Evolutionary conservation across 2,113 vertebrate genomes (phyloP).

Genomic region (Ciconia maguari): DNA sequence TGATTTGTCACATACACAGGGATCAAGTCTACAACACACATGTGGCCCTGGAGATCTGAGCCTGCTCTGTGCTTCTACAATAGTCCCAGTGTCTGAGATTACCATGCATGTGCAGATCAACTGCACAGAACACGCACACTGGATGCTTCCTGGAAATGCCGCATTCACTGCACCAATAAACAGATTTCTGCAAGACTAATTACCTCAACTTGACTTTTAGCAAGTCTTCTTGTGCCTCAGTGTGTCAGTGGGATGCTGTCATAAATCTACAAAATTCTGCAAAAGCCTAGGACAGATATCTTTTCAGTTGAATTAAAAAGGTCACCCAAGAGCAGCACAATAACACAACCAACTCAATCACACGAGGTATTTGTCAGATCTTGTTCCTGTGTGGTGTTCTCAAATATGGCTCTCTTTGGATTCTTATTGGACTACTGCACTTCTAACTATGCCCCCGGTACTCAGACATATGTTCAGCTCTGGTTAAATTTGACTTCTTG

Average conservation of each 20-base stretch:
- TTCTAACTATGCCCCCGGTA: not conserved
- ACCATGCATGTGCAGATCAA: not conserved
- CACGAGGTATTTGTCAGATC: not conserved
- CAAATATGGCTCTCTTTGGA: not conserved
- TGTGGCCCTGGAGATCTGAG: not conserved
- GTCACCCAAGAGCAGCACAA: slow-evolving; percentile 31
- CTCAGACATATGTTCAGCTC: slow-evolving; percentile 17
- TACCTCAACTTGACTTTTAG: not conserved
- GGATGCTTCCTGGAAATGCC: not conserved
- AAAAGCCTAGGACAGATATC: not conserved
- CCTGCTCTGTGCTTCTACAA: not conserved
- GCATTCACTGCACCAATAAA: not conserved
- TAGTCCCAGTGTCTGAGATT: not conserved
- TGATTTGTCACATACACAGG: not conserved
- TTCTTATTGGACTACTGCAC: not conserved
- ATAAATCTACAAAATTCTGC: not conserved
- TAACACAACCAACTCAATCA: slow-evolving; percentile 25
- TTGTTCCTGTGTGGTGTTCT: not conserved
- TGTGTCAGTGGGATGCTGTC: slow-evolving; percentile 15
- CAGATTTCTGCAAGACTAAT: slow-evolving; percentile 8
- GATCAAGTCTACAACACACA: not conserved
- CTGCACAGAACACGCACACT: not conserved
- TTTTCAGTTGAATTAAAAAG: not conserved
- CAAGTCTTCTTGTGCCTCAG: not conserved
- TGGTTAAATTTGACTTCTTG: slow-evolving; percentile 20